phyloP scores from a whole-genome alignment of 2,888 invertebrate species.

The Liopterus haemorrhoidalis region DNA sequence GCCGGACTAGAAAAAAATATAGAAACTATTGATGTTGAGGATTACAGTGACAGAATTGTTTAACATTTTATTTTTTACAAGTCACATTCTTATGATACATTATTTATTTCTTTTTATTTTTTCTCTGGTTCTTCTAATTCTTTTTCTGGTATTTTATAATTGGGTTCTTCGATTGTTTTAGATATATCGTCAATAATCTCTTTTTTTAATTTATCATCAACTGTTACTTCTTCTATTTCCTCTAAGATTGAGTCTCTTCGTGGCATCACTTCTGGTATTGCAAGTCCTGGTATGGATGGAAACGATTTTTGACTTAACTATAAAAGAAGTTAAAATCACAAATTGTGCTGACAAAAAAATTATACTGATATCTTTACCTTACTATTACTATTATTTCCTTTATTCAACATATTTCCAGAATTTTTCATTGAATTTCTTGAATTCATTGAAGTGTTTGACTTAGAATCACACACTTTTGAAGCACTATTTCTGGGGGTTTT shows the following conservation, averaged over 20 bases:
- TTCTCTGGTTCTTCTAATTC: background rate
- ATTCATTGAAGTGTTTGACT: constrained; percentile 65
- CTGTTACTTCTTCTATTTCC: constrained; percentile 34
- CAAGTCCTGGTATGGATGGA: constrained; percentile 13
- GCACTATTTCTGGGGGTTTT: constrained; percentile 46
- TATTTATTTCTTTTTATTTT: constrained; percentile 1
- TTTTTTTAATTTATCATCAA: constrained; percentile 26
- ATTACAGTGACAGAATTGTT: no score
- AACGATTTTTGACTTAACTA: constrained; percentile 18
- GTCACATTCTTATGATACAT: no score
- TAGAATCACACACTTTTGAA: constrained; percentile 61
- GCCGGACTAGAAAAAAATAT: no score
- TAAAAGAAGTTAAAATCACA: constrained; percentile 16
- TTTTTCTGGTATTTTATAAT: background rate
- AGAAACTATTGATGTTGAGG: no score
- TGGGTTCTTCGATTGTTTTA: background rate
- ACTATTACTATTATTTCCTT: constrained; percentile 27
- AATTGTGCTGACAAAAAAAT: constrained; percentile 9
- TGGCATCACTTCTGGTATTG: constrained; percentile 12
- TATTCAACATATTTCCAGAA: constrained; percentile 29
- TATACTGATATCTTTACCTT: constrained; percentile 26
- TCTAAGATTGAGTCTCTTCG: constrained; percentile 30
- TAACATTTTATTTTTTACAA: no score
- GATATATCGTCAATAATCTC: background rate
- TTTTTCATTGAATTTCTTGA: constrained; percentile 34